These are phyloP conservation scores for Endomychus coccineus DNA, from an alignment of 2,888 invertebrate genomes.

Conservation along the genomic window DNA sequence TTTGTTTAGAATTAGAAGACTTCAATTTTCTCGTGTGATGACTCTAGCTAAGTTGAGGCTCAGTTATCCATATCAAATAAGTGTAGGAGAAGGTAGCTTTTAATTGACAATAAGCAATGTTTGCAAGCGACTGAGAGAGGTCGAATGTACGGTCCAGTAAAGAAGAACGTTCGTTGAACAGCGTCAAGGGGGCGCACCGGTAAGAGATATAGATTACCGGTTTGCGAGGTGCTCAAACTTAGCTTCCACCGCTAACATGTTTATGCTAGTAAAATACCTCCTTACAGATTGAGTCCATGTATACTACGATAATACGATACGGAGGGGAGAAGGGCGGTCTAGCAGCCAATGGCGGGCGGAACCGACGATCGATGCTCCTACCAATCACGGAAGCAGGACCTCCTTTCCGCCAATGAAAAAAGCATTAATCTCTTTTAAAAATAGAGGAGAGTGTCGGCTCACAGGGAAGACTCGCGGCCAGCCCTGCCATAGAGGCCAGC, in stretches of 20 bases:
- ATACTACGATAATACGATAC: constrained; percentile 41
- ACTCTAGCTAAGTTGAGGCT: too few species aligned
- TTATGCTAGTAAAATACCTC: constrained; percentile 44
- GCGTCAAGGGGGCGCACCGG: constrained; percentile 16
- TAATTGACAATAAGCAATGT: too few species aligned
- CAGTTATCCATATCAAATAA: too few species aligned
- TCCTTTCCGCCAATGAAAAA: constrained; percentile 47
- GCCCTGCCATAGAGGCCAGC: constrained; percentile 40
- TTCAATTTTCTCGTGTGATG: too few species aligned
- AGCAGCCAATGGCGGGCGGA: constrained; percentile 39
- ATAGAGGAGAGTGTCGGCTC: constrained; percentile 36
- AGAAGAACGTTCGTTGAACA: neutral
- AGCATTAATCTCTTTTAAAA: constrained; percentile 48
- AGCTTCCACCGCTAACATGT: constrained; percentile 43
- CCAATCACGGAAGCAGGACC: constrained; percentile 41
- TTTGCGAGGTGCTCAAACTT: constrained; percentile 17
- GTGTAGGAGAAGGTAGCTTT: too few species aligned
- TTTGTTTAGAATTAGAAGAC: too few species aligned
- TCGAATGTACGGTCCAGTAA: constrained; percentile 3
- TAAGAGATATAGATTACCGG: constrained; percentile 19
- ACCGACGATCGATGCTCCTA: constrained; percentile 32
- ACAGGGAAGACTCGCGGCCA: constrained; percentile 13
- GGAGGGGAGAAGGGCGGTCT: constrained; percentile 38
- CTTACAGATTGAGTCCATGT: constrained; percentile 45
- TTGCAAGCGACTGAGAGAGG: too few species aligned